These are phyloP conservation scores for Sericinus montela DNA, from an alignment of 2,888 invertebrate genomes.

Conservation along the genomic window DNA sequence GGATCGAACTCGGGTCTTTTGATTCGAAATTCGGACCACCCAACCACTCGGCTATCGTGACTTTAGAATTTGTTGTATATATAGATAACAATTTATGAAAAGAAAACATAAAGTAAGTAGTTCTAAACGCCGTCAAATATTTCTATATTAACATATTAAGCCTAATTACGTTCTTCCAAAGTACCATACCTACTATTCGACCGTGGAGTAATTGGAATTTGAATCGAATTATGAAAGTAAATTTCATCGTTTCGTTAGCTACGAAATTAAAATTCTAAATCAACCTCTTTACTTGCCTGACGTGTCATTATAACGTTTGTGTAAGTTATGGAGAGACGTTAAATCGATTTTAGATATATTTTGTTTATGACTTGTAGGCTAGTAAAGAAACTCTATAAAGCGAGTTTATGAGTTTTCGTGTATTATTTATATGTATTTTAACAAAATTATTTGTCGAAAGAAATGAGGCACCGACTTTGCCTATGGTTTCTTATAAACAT, in stretches of 20 bases:
- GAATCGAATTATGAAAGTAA: constrained; percentile 15
- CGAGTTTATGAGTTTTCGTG: no score
- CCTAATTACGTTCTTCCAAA: constrained; percentile 12
- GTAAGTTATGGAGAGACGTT: constrained; percentile 3
- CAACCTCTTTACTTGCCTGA: constrained; percentile 8
- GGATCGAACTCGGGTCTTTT: no score
- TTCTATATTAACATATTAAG: constrained; percentile 15
- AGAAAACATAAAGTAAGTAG: not conserved
- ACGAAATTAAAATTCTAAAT: constrained; percentile 19
- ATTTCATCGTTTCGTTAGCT: constrained; percentile 18
- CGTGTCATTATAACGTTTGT: constrained; percentile 10
- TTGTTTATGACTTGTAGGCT: no score
- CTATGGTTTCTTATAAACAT: no score
- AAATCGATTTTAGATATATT: not conserved
- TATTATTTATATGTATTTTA: no score
- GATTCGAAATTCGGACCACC: no score
- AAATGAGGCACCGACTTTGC: no score
- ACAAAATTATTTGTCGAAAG: no score
- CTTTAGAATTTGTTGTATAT: not conserved
- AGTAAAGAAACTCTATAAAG: no score
- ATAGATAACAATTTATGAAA: not conserved
- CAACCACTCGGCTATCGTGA: no score
- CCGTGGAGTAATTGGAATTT: constrained; percentile 16
- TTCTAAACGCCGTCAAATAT: constrained; percentile 5
- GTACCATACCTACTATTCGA: constrained; percentile 4